These are phyloP conservation scores for Caenorhabditis macrosperma DNA, from an alignment of 2,888 invertebrate genomes.

Conservation along the genomic window DNA sequence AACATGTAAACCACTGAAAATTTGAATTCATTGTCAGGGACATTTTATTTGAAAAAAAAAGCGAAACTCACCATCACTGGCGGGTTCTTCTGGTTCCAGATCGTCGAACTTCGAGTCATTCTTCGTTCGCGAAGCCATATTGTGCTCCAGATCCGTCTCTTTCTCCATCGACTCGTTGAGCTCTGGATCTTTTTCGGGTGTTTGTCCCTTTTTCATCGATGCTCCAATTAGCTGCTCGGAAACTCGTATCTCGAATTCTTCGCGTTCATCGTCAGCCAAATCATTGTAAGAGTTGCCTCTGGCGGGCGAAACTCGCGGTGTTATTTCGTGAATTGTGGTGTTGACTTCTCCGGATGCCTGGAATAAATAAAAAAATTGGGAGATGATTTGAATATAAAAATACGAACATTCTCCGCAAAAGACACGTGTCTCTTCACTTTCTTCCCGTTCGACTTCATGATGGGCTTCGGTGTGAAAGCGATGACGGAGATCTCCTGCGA, in stretches of 20 bases:
- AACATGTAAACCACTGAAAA: neutral
- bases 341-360: constrained; percentile 12
- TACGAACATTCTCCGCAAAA: neutral
- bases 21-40: too few relatives aligned
- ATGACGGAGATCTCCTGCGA: too few relatives aligned
- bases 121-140: neutral
- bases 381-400: neutral
- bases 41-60: too few relatives aligned
- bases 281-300: neutral
- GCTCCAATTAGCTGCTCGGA: too few relatives aligned
- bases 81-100: neutral
- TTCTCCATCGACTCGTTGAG: neutral
- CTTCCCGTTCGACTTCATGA: neutral
- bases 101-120: neutral
- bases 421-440: neutral
- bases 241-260: neutral
- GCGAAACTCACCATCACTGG: neutral
- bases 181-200: neutral
- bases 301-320: neutral
- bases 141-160: neutral
- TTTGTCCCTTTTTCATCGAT: neutral
- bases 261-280: neutral
- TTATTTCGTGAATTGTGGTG: constrained; percentile 14
- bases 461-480: neutral
- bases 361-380: neutral